Evolutionary conservation across 2,888 invertebrate genomes (phyloP).

Genomic region (Mythimna impura): DNA sequence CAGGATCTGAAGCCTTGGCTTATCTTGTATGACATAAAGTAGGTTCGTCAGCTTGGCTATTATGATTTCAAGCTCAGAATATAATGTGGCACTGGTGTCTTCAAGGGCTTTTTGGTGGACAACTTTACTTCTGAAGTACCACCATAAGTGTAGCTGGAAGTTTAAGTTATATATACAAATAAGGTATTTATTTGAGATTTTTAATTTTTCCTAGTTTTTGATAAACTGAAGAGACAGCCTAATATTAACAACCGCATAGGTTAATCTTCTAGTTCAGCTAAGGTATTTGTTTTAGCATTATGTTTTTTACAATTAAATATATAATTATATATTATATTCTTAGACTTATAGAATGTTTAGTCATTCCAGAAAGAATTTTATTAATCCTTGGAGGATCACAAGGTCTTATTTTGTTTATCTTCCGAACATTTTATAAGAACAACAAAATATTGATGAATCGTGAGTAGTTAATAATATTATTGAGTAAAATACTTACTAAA

Average conservation of each 20-base stretch:
- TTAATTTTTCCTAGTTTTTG: no score
- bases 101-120: constrained; percentile 95
- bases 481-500: constrained; percentile 75
- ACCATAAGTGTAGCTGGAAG: constrained; percentile 90
- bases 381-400: constrained; percentile 31
- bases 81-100: constrained; percentile 93
- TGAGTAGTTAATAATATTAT: not conserved
- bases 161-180: not conserved
- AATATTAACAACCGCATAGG: no score
- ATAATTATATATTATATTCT: not conserved
- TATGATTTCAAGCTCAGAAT: constrained; percentile 89
- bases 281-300: no score
- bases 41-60: constrained; percentile 85
- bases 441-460: constrained; percentile 47
- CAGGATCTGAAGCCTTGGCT: constrained; percentile 81
- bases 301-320: no score
- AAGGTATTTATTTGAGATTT: not conserved
- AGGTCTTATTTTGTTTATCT: constrained; percentile 43
- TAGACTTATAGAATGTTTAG: not conserved
- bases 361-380: not conserved
- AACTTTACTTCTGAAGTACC: constrained; percentile 93
- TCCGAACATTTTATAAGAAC: constrained; percentile 26
- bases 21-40: constrained; percentile 74
- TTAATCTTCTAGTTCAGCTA: no score
- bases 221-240: no score